Percentiles rank a stretch among this genome's conserved stretches.
Conservation (phyloP, 2,113 vertebrate species). For the Halcyon malimbica region DNA sequence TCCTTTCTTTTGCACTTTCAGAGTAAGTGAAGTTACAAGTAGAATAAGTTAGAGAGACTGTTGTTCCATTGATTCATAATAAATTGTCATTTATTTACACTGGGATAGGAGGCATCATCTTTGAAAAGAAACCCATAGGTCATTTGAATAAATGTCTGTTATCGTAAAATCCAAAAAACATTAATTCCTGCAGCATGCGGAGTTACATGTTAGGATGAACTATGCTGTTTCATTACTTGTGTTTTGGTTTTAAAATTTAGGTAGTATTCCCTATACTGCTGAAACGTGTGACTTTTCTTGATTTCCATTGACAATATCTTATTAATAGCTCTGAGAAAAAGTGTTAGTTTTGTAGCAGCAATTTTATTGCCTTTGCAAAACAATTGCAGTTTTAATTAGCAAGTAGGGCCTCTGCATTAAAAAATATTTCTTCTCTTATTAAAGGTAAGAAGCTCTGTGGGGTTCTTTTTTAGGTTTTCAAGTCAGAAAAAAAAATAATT, state of each 20-base stretch:
- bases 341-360: neutral
- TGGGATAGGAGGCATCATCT: slow-evolving; percentile 20
- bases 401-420: neutral
- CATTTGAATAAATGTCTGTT: slow-evolving; percentile 54
- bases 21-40: slow-evolving; percentile 67
- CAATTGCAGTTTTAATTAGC: slow-evolving; percentile 44
- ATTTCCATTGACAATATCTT: neutral
- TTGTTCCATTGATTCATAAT: slow-evolving; percentile 68
- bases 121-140: slow-evolving; percentile 4
- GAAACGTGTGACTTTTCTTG: neutral
- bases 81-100: slow-evolving; percentile 60
- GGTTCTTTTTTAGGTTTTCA: neutral
- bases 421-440: neutral
- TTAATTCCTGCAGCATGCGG: slow-evolving; percentile 14
- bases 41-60: slow-evolving; percentile 54
- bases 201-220: neutral
- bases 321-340: neutral
- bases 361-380: slow-evolving; percentile 15
- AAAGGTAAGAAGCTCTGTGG: neutral
- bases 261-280: neutral
- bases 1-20: slow-evolving; percentile 69
- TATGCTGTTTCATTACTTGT: neutral
- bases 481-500: neutral
- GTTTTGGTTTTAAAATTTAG: slow-evolving; percentile 24
- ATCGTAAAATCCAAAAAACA: slow-evolving; percentile 35